Percentiles rank a stretch among this genome's conserved stretches.
Conservation (phyloP, 2,888 invertebrate species). For the Himalopsyche kuldschensis region DNA sequence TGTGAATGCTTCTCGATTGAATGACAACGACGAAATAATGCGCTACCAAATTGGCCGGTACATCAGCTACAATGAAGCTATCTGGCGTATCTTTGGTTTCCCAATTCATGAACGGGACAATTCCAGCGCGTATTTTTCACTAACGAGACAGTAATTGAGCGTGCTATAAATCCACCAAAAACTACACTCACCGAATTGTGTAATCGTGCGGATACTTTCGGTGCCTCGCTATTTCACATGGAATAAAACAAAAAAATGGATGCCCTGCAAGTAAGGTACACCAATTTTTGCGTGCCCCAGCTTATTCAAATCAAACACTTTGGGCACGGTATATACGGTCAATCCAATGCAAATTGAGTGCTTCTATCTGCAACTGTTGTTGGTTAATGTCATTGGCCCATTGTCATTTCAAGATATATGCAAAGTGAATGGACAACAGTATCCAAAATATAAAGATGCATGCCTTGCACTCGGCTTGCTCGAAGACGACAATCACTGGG, state of each 20-base stretch:
- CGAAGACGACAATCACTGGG: neutral
- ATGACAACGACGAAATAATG: conserved; percentile 12
- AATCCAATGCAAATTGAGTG: too few species aligned
- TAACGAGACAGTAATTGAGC: too few species aligned
- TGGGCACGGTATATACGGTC: too few species aligned
- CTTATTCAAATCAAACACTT: too few species aligned
- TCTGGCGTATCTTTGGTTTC: conserved; percentile 29
- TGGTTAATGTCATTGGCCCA: neutral
- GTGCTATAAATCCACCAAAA: too few species aligned
- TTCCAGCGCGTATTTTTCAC: too few species aligned
- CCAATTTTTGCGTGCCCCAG: too few species aligned
- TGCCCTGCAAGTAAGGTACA: too few species aligned
- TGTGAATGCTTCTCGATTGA: neutral
- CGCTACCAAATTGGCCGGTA: conserved; percentile 41
- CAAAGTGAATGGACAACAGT: neutral
- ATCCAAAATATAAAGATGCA: neutral
- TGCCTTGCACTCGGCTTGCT: neutral
- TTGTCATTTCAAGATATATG: neutral
- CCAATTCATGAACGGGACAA: conserved; percentile 1
- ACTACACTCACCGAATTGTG: too few species aligned
- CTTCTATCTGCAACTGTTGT: neutral
- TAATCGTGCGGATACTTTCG: too few species aligned
- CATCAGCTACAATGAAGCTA: conserved; percentile 41
- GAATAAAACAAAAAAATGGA: too few species aligned
- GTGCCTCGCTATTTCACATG: too few species aligned